Conservation (phyloP, 1,140 invertebrate genomes). For the Artemia franciscana region DNA sequence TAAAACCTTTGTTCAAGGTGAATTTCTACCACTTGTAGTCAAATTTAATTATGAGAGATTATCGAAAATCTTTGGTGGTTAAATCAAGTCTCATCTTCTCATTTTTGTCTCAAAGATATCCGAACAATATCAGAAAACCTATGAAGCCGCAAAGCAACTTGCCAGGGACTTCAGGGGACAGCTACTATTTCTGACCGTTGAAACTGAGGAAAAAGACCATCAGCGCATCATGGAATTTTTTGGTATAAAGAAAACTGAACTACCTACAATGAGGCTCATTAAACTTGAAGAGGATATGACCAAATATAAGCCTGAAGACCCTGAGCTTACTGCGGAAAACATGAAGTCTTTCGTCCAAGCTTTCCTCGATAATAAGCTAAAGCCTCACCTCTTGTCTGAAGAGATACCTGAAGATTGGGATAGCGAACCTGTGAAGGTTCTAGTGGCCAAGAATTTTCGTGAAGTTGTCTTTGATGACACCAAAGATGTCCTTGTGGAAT, state of each 20-base stretch:
- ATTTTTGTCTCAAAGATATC: conserved; percentile 73
- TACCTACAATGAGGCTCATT: conserved; percentile 79
- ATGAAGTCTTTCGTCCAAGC: conserved; percentile 60
- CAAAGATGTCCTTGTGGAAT: conserved; percentile 93
- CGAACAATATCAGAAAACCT: conserved; percentile 34
- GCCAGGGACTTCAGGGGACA: conserved; percentile 69
- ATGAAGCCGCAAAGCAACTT: conserved; percentile 45
- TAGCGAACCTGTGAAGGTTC: conserved; percentile 72
- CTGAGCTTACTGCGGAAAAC: conserved; percentile 48
- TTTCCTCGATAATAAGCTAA: conserved; percentile 76
- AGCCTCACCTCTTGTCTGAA: conserved; percentile 76
- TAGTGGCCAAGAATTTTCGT: conserved; percentile 90
- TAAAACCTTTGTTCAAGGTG: conserved; percentile 56
- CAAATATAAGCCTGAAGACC: conserved; percentile 76
- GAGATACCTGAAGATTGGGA: conserved; percentile 94
- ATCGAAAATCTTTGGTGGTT: conserved; percentile 87
- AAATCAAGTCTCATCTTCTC: conserved; percentile 85
- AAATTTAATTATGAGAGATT: conserved; percentile 97
- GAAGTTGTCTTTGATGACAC: conserved; percentile 63
- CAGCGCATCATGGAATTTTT: conserved; percentile 96
- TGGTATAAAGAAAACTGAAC: conserved; percentile 77
- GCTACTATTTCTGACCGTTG: conserved; percentile 81
- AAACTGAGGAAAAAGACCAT: conserved; percentile 86
- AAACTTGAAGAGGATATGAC: conserved; percentile 89
- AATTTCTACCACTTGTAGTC: conserved; percentile 74